Base-by-base conservation (phyloP, 2,113 vertebrate species). In the Oncorhynchus mykiss region DNA sequence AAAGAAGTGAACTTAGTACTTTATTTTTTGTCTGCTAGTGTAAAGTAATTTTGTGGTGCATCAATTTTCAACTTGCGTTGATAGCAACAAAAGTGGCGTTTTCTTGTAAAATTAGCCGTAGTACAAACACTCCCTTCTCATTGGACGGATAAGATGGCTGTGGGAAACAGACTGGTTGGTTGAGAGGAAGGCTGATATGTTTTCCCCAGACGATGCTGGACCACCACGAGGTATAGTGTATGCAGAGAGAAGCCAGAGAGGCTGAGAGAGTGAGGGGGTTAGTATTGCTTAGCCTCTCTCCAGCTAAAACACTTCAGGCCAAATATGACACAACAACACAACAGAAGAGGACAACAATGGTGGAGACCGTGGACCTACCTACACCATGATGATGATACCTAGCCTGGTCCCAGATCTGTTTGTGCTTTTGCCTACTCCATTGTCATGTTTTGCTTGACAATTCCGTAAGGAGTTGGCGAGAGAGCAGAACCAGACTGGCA, bases 251-350 rank as follows among this genome's bases (percentile, higher is more conserved):
- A 39, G 54, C 11, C 13, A 59, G 89, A 82, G 73, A 77, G 82
- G 84, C 80, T 48, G 85, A 84, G 84, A 85, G 83, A 87, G 87
- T 76, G 54, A 45, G 9, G 71, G 77, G 71, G 25, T 77, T 78
- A 65, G 77, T 93, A 93, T 93, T 93, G 92, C 91, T 93, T 90
- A 83, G 86, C 85, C 81, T 88, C 88, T 88, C 88, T 88, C 74
- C 73, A 86, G 82, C 70, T 74, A 75, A 68, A 71, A 76, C 69
- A 45, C 69, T 80, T 80, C 74, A 81, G 76, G 84, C 76, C 59
- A 64, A 54, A 9, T n/a, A 9, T 34, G 22, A 22, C 82, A 75
- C 51, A 16, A 39, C 39, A 39, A 54, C 51, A 54, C 51, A 54
- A 54, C 51, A 18, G 51, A 54, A 54, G 51, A 54, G 48, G 76